A percentile compares a stretch with the other conserved stretches of the same genome.
Evolutionary conservation across 2,797 vertebrate genomes (phyloP).

Genomic region (Hipposideros larvatus): DNA sequence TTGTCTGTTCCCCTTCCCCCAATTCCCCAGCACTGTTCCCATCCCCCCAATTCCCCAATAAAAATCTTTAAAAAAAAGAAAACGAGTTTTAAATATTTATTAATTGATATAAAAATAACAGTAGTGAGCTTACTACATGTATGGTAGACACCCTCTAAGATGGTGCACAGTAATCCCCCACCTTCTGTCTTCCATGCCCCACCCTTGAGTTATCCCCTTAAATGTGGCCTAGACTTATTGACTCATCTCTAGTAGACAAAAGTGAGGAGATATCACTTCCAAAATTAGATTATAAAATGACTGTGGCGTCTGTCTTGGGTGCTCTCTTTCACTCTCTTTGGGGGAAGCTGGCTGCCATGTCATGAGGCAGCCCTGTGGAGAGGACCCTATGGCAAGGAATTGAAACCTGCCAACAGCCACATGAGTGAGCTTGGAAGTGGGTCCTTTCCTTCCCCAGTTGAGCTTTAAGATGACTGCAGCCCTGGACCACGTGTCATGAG

Average conservation of each 20-base stretch:
- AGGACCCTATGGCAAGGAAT: neutral
- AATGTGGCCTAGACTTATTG: neutral
- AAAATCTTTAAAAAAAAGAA: neutral
- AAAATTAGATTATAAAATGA: conserved; percentile 21
- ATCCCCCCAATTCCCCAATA: too few species aligned
- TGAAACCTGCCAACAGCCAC: neutral
- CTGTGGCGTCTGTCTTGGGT: neutral
- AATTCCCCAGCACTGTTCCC: too few species aligned
- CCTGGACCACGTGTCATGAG: neutral
- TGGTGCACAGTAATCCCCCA: neutral
- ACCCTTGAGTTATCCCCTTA: neutral
- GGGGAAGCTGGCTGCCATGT: neutral
- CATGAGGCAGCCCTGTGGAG: neutral
- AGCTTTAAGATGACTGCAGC: neutral
- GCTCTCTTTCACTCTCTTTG: conserved; percentile 2
- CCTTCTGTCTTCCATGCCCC: neutral
- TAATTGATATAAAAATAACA: neutral
- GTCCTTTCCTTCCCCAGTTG: neutral
- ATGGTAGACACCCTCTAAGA: neutral
- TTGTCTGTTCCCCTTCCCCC: too few species aligned
- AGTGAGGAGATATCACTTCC: neutral
- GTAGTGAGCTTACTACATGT: neutral
- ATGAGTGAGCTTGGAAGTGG: neutral
- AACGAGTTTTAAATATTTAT: neutral
- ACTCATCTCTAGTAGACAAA: neutral